These are phyloP conservation scores for pig (Sus scrofa) DNA, from an alignment of 2,113 vertebrate species.

Conservation along the genomic window DNA sequence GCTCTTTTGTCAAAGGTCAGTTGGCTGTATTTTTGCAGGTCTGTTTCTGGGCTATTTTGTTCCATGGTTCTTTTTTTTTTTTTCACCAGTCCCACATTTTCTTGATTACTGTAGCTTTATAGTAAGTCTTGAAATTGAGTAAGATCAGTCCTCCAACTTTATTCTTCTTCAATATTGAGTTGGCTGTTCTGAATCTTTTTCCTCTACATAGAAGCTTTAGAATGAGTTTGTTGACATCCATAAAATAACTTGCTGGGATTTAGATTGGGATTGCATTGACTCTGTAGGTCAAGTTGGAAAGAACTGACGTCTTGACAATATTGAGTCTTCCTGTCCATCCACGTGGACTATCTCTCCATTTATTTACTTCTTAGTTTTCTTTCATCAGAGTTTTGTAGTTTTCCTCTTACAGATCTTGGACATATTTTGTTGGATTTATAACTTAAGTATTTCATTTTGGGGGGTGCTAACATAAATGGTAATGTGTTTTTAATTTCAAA, in stretches of 20 bases:
- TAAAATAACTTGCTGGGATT: background rate
- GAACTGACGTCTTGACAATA: background rate
- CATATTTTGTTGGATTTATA: background rate
- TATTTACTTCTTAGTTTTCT: background rate
- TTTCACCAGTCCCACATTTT: background rate
- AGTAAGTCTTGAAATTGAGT: background rate
- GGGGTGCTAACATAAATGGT: background rate
- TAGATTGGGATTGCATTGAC: background rate
- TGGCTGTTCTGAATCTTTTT: background rate
- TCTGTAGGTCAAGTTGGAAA: background rate
- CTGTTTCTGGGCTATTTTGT: background rate
- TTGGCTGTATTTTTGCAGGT: background rate
- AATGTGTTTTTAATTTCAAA: conserved; percentile 32
- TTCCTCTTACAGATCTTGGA: background rate
- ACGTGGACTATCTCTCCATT: background rate
- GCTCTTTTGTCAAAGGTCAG: background rate
- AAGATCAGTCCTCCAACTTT: background rate
- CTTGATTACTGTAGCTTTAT: background rate
- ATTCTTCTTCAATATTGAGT: background rate
- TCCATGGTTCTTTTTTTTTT: background rate
- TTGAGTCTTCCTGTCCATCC: background rate
- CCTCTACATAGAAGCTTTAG: background rate
- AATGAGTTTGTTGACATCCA: background rate
- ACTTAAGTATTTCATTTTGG: background rate
- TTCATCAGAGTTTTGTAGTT: background rate